phyloP scores from a whole-genome alignment of 2,888 invertebrate species.

The Luffia ferchaultella region DNA sequence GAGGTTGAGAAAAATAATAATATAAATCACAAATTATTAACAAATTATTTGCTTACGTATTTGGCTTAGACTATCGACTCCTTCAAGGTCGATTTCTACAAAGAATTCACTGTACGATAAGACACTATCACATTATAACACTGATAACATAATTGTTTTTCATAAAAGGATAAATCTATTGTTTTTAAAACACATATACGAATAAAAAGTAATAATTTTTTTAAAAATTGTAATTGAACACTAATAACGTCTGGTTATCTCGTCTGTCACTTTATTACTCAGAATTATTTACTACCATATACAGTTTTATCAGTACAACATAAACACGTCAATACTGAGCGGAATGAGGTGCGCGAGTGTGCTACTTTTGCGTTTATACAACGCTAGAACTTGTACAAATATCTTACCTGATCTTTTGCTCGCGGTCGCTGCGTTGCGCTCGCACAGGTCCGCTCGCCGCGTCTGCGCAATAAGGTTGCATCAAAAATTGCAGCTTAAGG shows the following conservation, averaged over 20 bases:
- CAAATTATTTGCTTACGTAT: too few species aligned
- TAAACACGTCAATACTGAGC: not conserved
- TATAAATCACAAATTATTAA: too few species aligned
- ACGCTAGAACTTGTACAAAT: too few species aligned
- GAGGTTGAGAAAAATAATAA: too few species aligned
- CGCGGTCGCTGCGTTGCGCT: conserved; percentile 33
- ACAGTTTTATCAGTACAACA: not conserved
- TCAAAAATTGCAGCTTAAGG: not conserved
- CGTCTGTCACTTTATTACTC: not conserved
- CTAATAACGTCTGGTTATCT: not conserved
- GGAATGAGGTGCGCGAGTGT: not conserved
- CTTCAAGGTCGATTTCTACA: not conserved
- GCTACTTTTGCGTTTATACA: not conserved
- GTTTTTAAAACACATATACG: not conserved
- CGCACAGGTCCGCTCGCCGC: conserved; percentile 42
- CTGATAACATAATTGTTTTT: not conserved
- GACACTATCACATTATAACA: not conserved
- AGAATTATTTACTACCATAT: not conserved
- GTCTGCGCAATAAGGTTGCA: conserved; percentile 41
- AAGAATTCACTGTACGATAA: not conserved
- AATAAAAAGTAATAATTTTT: not conserved
- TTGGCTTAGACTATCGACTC: too few species aligned
- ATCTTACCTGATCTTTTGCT: conserved; percentile 50
- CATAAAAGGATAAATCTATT: not conserved
- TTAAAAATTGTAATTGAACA: not conserved